Conservation (phyloP, 2,888 invertebrate genomes). For the Podabrus alpinus region DNA sequence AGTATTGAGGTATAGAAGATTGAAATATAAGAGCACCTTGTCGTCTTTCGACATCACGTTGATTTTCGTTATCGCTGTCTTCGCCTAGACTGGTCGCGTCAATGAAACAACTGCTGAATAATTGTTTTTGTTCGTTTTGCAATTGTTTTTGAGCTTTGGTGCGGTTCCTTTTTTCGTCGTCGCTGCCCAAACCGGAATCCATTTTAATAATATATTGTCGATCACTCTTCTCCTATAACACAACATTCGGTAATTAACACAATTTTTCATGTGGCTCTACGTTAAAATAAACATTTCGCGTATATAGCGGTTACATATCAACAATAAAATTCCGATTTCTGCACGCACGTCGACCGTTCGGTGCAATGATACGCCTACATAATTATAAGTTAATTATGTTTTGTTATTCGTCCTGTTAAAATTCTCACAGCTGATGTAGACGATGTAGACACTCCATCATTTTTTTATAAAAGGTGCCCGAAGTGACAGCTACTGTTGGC, state of each 20-base stretch:
- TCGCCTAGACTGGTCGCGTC: slow-evolving; percentile 77
- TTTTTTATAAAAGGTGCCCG: neutral
- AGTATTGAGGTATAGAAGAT: slow-evolving; percentile 65
- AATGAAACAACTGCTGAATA: slow-evolving; percentile 69
- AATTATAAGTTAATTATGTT: neutral
- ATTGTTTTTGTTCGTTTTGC: slow-evolving; percentile 50
- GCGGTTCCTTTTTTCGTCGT: slow-evolving; percentile 50
- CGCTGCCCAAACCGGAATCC: slow-evolving; percentile 55
- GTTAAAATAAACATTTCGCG: neutral
- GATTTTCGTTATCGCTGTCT: slow-evolving; percentile 52
- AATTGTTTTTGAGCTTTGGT: slow-evolving; percentile 54
- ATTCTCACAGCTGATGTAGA: neutral
- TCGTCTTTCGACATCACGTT: slow-evolving; percentile 59
- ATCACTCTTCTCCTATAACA: neutral
- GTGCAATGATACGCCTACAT: neutral
- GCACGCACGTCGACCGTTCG: neutral
- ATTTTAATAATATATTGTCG: slow-evolving; percentile 36
- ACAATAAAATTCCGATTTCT: neutral
- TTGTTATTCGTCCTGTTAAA: neutral
- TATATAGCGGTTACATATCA: neutral
- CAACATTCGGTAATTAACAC: neutral
- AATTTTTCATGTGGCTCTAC: neutral
- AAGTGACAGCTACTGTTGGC: neutral
- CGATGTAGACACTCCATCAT: neutral
- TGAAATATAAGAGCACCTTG: slow-evolving; percentile 65